phyloP scores from a whole-genome alignment of 2,888 invertebrate genomes.

The Halocaridina rubra region DNA sequence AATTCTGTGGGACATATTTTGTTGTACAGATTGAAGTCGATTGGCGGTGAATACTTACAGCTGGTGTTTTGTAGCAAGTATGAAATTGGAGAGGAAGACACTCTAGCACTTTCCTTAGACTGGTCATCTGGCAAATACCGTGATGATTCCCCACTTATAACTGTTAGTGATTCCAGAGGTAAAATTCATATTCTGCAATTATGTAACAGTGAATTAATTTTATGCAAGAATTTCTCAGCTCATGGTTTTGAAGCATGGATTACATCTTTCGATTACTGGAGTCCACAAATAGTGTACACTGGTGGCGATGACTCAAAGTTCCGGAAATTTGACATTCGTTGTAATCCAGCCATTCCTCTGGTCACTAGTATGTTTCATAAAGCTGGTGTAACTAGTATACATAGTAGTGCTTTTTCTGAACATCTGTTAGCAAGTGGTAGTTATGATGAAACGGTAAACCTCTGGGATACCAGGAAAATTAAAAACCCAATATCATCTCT shows the following conservation, averaged over 20 bases:
- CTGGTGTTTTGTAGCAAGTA: conserved; percentile 19
- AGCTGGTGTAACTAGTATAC: conserved; percentile 88
- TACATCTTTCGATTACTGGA: conserved; percentile 84
- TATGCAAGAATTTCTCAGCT: conserved; percentile 65
- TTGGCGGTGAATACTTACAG: background rate
- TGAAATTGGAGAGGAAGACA: conserved; percentile 68
- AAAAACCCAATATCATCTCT: conserved; percentile 74
- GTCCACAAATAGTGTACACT: conserved; percentile 79
- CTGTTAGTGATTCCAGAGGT: conserved; percentile 86
- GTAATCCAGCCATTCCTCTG: conserved; percentile 68
- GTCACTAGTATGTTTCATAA: conserved; percentile 75
- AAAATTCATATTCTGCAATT: conserved; percentile 74
- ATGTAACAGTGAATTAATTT: conserved; percentile 64
- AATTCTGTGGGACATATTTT: conserved; percentile 79
- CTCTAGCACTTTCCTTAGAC: conserved; percentile 83
- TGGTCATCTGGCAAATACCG: conserved; percentile 77
- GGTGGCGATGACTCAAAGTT: conserved; percentile 88
- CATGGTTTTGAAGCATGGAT: conserved; percentile 94
- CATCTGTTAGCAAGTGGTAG: conserved; percentile 70
- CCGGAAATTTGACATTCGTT: conserved; percentile 79
- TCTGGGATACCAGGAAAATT: conserved; percentile 84
- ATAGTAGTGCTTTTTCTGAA: conserved; percentile 77
- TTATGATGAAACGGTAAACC: conserved; percentile 85
- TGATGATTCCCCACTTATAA: conserved; percentile 68
- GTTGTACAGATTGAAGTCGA: conserved; percentile 71